Evolutionary conservation across 2,888 invertebrate genomes (phyloP).

Genomic region (Bimastos eiseni): DNA sequence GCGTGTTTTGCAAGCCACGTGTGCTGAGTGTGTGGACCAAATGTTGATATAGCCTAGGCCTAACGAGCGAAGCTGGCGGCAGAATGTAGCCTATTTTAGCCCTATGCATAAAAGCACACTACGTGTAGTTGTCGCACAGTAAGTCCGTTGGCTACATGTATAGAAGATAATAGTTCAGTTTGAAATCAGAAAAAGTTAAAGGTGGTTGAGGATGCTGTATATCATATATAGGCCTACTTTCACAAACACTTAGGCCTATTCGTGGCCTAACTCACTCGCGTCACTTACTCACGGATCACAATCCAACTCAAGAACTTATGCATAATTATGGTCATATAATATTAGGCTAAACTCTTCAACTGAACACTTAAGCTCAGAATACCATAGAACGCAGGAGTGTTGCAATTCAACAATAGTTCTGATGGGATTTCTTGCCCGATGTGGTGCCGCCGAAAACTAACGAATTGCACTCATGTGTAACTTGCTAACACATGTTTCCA

Average conservation of each 20-base stretch:
- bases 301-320: not conserved
- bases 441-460: not conserved
- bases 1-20: not conserved
- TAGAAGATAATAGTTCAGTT: not conserved
- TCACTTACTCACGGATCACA: too few relatives aligned
- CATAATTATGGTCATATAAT: not conserved
- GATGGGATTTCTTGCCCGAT: not conserved
- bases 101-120: not conserved
- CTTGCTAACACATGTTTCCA: too few relatives aligned
- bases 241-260: not conserved
- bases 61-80: not conserved
- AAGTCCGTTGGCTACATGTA: too few relatives aligned
- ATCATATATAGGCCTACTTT: not conserved
- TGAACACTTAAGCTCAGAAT: too few relatives aligned
- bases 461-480: too few relatives aligned
- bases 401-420: not conserved
- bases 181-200: not conserved
- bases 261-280: not conserved
- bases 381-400: too few relatives aligned
- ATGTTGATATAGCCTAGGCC: too few relatives aligned
- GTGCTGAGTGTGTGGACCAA: too few relatives aligned
- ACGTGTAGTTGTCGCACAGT: not conserved
- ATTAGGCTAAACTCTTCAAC: too few relatives aligned
- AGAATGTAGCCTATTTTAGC: not conserved
- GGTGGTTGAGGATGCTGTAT: not conserved